phyloP scores from a whole-genome alignment of 2,113 vertebrate species.

The Ceyx melanurus region DNA sequence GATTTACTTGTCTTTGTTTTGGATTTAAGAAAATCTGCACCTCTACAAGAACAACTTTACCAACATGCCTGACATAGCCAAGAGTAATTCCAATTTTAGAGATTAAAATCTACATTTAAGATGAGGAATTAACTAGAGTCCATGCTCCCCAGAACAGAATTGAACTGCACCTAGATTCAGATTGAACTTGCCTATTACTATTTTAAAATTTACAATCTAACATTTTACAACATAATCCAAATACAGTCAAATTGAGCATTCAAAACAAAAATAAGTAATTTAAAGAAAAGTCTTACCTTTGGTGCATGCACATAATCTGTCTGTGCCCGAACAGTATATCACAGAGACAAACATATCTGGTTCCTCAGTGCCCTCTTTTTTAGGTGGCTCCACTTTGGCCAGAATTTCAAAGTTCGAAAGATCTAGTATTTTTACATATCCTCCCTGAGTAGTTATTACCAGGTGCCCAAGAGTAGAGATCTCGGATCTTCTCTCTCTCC shows the following conservation, averaged over 20 bases:
- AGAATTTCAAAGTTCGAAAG: conserved; percentile 95
- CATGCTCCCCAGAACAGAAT: not conserved
- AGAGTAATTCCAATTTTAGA: not conserved
- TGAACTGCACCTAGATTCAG: not conserved
- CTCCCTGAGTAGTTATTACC: conserved; percentile 96
- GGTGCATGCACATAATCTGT: conserved; percentile 97
- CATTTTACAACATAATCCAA: not conserved
- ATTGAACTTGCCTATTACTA: not conserved
- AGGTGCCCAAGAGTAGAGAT: conserved; percentile 90
- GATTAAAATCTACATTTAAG: not conserved
- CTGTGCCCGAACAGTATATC: conserved; percentile 98
- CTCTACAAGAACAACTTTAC: not conserved
- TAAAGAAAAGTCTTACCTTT: conserved; percentile 84
- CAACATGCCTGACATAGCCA: not conserved
- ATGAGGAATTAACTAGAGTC: not conserved
- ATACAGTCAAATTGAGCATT: not conserved
- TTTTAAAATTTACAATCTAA: not conserved
- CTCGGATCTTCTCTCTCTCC: conserved; percentile 87
- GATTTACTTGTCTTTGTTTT: not conserved
- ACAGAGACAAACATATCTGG: conserved; percentile 95
- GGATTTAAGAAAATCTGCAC: not conserved
- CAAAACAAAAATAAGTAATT: not conserved
- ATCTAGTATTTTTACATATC: conserved; percentile 96
- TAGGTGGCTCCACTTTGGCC: conserved; percentile 95
- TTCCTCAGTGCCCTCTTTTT: conserved; percentile 92